These are phyloP conservation scores for Spheniscus mendiculus DNA, from an alignment of 2,113 vertebrate genomes.

Conservation along the genomic window DNA sequence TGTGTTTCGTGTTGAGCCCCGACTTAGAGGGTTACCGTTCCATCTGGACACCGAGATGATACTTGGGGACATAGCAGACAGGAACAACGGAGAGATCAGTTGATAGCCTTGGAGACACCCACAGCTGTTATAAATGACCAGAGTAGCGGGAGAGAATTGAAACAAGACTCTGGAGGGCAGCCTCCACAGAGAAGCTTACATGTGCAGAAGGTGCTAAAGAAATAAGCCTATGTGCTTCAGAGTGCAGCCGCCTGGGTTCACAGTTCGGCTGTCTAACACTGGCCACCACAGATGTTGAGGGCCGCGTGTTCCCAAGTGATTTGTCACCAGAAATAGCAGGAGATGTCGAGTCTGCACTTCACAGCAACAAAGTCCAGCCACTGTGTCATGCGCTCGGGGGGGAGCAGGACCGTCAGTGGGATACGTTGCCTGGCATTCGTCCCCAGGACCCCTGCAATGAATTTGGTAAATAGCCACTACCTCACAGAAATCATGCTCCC, in stretches of 20 bases:
- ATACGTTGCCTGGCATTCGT: not conserved
- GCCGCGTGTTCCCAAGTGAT: not conserved
- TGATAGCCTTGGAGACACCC: not conserved
- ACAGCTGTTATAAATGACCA: not conserved
- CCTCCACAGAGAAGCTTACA: not conserved
- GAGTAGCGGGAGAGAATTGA: too few species aligned
- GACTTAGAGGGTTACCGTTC: not conserved
- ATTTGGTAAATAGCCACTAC: not conserved
- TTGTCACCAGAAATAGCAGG: not conserved
- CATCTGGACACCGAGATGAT: not conserved
- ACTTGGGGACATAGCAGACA: not conserved
- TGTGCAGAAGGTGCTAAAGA: not conserved
- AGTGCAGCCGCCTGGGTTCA: rapidly evolving
- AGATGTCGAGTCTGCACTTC: not conserved
- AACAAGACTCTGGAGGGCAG: not conserved
- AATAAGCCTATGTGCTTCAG: not conserved
- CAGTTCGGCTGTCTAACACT: not conserved
- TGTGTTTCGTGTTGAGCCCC: not conserved
- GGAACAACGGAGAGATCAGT: not conserved
- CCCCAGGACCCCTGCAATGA: not conserved
- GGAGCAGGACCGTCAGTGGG: not conserved
- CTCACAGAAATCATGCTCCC: not conserved
- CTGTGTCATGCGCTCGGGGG: rapidly evolving
- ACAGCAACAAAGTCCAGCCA: not conserved
- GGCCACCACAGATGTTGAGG: not conserved